Percentiles rank a stretch among this genome's conserved stretches.
Evolutionary conservation across 2,888 invertebrate species (phyloP).

Genomic region (Drosophila vallismaia): DNA sequence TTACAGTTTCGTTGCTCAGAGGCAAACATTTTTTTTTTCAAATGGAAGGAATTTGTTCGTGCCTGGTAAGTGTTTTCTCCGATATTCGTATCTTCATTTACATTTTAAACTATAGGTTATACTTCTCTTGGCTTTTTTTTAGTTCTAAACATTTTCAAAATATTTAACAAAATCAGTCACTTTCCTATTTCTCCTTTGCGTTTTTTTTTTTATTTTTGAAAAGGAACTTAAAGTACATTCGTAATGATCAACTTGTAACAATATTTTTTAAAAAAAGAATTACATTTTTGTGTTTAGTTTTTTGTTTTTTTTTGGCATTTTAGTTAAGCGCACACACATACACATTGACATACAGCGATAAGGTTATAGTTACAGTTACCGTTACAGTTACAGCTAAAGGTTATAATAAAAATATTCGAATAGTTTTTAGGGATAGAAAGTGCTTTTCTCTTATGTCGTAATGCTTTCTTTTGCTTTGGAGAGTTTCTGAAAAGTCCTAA

Average conservation of each 20-base stretch:
- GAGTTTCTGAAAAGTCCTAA: slow-evolving; percentile 11
- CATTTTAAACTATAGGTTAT: slow-evolving; percentile 61
- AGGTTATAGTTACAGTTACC: slow-evolving; percentile 41
- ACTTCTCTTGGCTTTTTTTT: slow-evolving; percentile 29
- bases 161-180: slow-evolving; percentile 80
- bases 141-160: slow-evolving; percentile 63
- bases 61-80: slow-evolving; percentile 67
- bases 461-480: background rate
- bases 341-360: slow-evolving; percentile 57
- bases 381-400: slow-evolving; percentile 34
- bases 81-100: slow-evolving; percentile 39
- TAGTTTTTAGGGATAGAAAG: slow-evolving; percentile 31
- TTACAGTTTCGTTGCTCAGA: slow-evolving; percentile 53
- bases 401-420: slow-evolving; percentile 59
- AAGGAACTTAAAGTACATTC: slow-evolving; percentile 69
- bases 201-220: slow-evolving; percentile 31
- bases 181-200: slow-evolving; percentile 52
- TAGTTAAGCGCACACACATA: slow-evolving; percentile 62
- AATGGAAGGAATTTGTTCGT: slow-evolving; percentile 79
- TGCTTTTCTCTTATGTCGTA: slow-evolving; percentile 15
- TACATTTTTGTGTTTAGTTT: slow-evolving; percentile 10
- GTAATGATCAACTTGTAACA: slow-evolving; percentile 60
- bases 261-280: slow-evolving; percentile 35
- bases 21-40: slow-evolving; percentile 56
- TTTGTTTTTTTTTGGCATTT: slow-evolving; percentile 51